Conservation (phyloP, 2,113 vertebrate species). For the Columbina picui region DNA sequence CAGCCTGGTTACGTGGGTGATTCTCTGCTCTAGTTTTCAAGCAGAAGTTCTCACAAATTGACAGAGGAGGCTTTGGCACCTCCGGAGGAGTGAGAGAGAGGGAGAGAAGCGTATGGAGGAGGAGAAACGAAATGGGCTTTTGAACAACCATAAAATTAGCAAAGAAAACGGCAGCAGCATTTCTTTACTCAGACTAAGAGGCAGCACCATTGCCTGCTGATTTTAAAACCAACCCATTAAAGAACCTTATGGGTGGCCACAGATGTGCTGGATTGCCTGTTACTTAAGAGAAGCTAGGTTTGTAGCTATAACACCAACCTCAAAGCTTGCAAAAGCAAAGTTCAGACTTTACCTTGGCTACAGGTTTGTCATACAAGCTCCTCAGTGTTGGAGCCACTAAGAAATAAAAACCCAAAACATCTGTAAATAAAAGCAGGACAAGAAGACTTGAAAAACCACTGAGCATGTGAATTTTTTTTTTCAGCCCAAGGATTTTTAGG, state of each 20-base stretch:
- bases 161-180: not conserved
- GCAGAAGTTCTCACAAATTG: constrained; percentile 59
- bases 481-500: not conserved
- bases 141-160: constrained; percentile 16
- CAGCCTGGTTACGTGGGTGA: constrained; percentile 60
- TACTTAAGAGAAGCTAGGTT: not conserved
- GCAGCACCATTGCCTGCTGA: not conserved
- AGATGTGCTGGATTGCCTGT: not conserved
- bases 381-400: not conserved
- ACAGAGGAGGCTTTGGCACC: constrained; percentile 54
- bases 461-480: fast-evolving
- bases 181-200: not conserved
- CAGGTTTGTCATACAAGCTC: not conserved
- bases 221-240: not conserved
- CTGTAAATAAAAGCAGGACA: not conserved
- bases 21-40: constrained; percentile 64
- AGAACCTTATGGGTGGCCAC: not conserved
- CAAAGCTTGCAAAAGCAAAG: not conserved
- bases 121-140: not conserved
- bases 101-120: not conserved
- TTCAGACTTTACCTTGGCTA: not conserved
- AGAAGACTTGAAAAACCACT: not conserved
- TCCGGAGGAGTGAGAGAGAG: not conserved
- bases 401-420: not conserved
- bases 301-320: not conserved